Percentiles rank a stretch among this genome's conserved stretches.
Evolutionary conservation across 2,888 invertebrate species (phyloP).

Genomic region (Terebella lapidaria): DNA sequence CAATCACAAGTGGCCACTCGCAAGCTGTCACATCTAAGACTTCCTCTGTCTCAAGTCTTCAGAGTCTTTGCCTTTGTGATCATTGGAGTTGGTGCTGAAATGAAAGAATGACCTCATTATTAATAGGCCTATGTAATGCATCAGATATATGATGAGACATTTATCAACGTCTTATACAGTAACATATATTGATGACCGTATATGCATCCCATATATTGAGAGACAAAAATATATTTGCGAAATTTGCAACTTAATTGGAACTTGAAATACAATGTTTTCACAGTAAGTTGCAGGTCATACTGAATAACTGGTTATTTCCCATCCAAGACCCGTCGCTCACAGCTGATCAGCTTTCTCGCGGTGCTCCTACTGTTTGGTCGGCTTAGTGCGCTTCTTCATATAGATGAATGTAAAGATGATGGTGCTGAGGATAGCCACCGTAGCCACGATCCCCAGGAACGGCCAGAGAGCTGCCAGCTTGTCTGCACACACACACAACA

Average conservation of each 20-base stretch:
- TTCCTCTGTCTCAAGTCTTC: conserved; percentile 18
- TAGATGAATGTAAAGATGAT: conserved; percentile 94
- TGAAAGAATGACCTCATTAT: not conserved
- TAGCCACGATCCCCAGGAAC: conserved; percentile 92
- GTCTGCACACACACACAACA: conserved; percentile 59
- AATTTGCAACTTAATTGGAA: no score
- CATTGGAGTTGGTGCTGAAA: conserved; percentile 19
- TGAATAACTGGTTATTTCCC: no score
- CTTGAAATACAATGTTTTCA: no score
- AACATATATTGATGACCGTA: no score
- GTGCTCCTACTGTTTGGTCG: conserved; percentile 16
- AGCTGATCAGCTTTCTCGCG: conserved; percentile 21
- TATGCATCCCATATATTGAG: no score
- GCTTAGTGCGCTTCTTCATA: conserved; percentile 77
- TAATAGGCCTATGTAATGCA: not conserved
- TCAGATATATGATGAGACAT: not conserved
- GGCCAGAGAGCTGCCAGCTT: conserved; percentile 95
- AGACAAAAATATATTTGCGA: no score
- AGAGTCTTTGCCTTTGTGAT: conserved; percentile 15
- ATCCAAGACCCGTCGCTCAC: no score
- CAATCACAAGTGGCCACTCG: no score
- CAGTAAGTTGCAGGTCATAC: no score
- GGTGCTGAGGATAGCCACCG: conserved; percentile 87
- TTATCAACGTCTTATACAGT: no score
- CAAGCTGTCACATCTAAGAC: no score